Base-by-base conservation (phyloP, 2,888 invertebrate species). In the Clitarchus hookeri region DNA sequence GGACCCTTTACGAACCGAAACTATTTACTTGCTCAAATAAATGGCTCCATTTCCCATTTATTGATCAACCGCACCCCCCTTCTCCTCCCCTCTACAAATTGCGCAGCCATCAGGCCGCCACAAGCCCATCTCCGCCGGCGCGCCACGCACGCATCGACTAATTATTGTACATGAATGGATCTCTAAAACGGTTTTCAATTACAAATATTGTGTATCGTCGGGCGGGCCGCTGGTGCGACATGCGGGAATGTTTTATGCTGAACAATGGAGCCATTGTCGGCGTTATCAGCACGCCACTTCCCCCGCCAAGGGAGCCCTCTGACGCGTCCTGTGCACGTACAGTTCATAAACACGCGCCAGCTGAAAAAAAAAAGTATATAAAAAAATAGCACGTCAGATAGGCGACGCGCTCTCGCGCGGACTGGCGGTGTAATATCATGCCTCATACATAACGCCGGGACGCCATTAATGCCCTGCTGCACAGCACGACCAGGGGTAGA, bases 251-350 rank as follows among this genome's bases (percentile, higher is more conserved):
- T 65, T 16, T 65, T 23, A 23, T 65, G 65, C 65, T 65, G 65
- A 65, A 65, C 65, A 65, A 65, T 65, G n/a, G 65, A 65, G 65
- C 65, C n/a, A 65, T 65, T 65, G 65, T 65, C n/a, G 65, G n/a
- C 65, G 65, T 65, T 65, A 65, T 65, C 65, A n/a, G 65, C 65
- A 23, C 65, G n/a, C 8, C 65, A 48, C 48, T 65, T 65, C 65
- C 65, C 4, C 19, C 36, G 36, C 36, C 53, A 12, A 53, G 13
- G 4, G 53, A 53, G 19, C 53, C 53, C 12, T 53, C 13, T 53
- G 53, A 53, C 36, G 4, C 36, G 36, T 36, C 36, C 36, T 36
- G 36, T 36, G 19, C 53, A 53, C 53, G 53, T 12, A 53, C 53
- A 53, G 4, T 53, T 53, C 53, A 53, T 53, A 53, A 53, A 36